Base-by-base conservation (phyloP, 2,797 vertebrate genomes). In the Poecilia wingei region DNA sequence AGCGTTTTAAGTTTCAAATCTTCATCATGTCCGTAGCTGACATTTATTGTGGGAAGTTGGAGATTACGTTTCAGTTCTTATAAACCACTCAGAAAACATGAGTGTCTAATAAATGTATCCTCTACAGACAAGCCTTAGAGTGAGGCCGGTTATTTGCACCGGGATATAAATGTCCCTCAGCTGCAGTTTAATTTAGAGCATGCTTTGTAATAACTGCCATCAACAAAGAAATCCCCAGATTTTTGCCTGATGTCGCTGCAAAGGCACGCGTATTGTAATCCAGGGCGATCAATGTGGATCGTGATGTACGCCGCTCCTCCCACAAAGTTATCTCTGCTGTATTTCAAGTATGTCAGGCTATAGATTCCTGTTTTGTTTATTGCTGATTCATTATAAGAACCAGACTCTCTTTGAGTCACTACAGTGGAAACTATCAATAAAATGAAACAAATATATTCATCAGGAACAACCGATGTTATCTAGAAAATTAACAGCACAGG, bases 1-100 rank as follows among this genome's bases (percentile, higher is more conserved):
- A 79, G 83, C 2, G 75, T 86, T 79, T 43, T 25, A 18, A 18
- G 64, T 80, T 69, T 4, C 53, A 61, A 36, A 78, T 70, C 85
- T 79, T 61, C 75, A 83, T 86, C 53, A 69, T 64, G 79, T 91
- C 68, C 73, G 4, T 3, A 57, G 46, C 59, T 81, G 16, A 33
- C 69, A 69, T 79, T 72, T 83, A 75, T 89, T 88, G 89, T 70
- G 47, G 80, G 76, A 68, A 59, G 13, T 36, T 45, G 4, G 45
- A 12, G 76, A 73, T 78, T 28, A 85, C 79, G 87, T 90, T 76
- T 86, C 66, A 75, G 76, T 77, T 86, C 47, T 83, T 81, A 86
- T 33, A 77, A 88, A 79, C 18, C 61, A 71, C 66, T 75, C 55
- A 59, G 75, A 72, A 72, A 87, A 36, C 33, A 75, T 31, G 46